Evolutionary conservation across 2,113 vertebrate genomes (phyloP), one percentile per base, ranked within the genome.

Genomic region (Peucedramus taeniatus): DNA sequence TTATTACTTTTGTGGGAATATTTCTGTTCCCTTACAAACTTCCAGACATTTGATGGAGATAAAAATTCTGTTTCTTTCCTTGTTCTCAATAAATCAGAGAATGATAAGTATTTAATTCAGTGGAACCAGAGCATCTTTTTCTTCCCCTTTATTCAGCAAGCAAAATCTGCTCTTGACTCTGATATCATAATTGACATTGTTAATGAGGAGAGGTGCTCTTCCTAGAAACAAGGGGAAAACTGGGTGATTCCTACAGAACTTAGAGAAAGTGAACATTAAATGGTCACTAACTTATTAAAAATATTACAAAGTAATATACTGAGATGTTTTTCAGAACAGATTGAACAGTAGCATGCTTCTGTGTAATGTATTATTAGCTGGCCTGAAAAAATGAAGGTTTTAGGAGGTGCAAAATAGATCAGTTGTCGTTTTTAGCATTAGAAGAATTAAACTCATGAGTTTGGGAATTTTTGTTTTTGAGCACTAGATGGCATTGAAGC

Each of bases 401-500:
- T 87, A 40, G 49, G 63, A 77, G 23, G 10, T n/a, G 7, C 0
- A 2, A 35, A 63, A 35, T 3, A 0, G 39, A 23, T 78, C 13
- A 26, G 27, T 60, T 13, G 7, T 91, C 0, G 1, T 64, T 69
- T 51, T 64, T 14, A 11, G 15, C 7, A 0, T 59, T 69, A 66
- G 44, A 37, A 82, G 39, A 79, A 42, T 15, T 28, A 53, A 75
- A 44, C 24, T 27, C 0, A 0, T 13, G 23, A 60, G 37, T 64
- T 47, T 14, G 8, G 35, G 20, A 56, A 6, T 15, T 70, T 74
- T 69, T 77, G 37, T 0, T 61, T 94, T 66, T 80, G 63, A 79
- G 83, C 97, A 94, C 93, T 95, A 96, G 96, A 59, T 97, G 96
- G 93, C 94, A 91, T 59, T 68, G 83, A 87, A 80, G 51, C 49